A percentile compares a stretch with the other conserved stretches of the same genome.
These are phyloP conservation scores for Nyctereutes procyonoides DNA, from an alignment of 2,113 vertebrate species.

Conservation along the genomic window DNA sequence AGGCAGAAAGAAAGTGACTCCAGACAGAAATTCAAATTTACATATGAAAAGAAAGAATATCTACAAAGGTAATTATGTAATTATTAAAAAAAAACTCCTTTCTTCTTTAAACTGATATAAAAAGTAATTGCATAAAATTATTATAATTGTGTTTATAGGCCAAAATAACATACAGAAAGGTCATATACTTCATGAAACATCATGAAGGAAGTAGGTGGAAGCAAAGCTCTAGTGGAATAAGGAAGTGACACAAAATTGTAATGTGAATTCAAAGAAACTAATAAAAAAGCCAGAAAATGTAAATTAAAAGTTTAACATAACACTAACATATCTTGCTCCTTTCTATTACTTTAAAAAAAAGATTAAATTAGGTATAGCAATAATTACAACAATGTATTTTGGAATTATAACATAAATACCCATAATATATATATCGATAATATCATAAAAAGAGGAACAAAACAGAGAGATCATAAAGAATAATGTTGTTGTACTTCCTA, in stretches of 20 bases:
- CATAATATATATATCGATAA: neutral
- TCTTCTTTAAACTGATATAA: neutral
- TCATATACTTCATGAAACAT: neutral
- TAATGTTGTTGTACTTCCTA: neutral
- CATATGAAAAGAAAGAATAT: neutral
- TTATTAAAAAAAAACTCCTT: neutral
- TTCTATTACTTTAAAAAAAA: neutral
- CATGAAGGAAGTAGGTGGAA: neutral
- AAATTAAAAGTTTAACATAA: neutral
- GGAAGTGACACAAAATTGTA: neutral
- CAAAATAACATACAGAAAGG: neutral
- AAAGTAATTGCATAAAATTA: neutral
- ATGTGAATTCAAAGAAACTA: neutral
- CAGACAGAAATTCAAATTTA: neutral
- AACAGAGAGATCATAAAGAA: neutral
- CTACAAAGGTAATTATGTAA: neutral
- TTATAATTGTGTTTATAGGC: neutral
- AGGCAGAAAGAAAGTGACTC: neutral
- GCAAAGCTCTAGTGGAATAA: neutral
- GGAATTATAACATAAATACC: neutral
- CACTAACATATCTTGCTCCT: neutral
- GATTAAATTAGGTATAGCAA: neutral
- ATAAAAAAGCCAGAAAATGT: neutral
- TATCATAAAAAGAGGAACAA: neutral
- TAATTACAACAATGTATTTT: neutral